These are phyloP conservation scores for Hydrolagus colliei DNA, from an alignment of 2,797 vertebrate genomes.

Conservation along the genomic window DNA sequence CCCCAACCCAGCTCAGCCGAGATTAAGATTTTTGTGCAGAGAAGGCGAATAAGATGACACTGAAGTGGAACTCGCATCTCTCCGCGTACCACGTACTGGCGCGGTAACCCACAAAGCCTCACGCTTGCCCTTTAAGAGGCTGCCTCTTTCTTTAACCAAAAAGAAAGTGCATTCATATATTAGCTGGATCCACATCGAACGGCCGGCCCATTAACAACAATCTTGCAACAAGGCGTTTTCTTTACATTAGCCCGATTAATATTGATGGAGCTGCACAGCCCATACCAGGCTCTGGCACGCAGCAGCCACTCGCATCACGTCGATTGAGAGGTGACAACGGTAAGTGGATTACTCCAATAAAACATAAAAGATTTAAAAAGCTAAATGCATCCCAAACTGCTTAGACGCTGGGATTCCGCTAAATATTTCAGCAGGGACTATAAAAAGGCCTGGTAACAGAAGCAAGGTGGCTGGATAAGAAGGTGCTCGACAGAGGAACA, in stretches of 20 bases:
- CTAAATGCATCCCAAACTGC: not conserved
- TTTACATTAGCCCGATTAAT: slow-evolving; percentile 4
- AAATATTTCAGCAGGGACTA: not conserved
- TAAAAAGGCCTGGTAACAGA: not conserved
- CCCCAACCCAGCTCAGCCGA: too few relatives aligned
- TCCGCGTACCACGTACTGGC: too few relatives aligned
- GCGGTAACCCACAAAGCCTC: too few relatives aligned
- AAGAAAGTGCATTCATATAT: not conserved
- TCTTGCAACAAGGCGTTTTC: not conserved
- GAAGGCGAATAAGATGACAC: too few relatives aligned
- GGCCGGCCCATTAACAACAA: not conserved
- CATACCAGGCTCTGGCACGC: not conserved
- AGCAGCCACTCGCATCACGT: not conserved
- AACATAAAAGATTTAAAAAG: slow-evolving; percentile 16
- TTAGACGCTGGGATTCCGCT: too few relatives aligned
- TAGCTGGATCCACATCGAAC: not conserved
- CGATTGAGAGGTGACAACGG: not conserved
- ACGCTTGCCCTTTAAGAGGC: too few relatives aligned
- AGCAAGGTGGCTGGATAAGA: too few relatives aligned
- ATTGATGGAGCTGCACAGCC: not conserved
- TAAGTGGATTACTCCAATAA: not conserved
- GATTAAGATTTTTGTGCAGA: too few relatives aligned
- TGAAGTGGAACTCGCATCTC: too few relatives aligned
- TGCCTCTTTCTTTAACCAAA: too few relatives aligned
- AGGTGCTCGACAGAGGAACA: too few relatives aligned